Percentiles rank a stretch among this genome's conserved stretches.
These are phyloP conservation scores for Archilochus colubris DNA, from an alignment of 2,113 vertebrate species.

Conservation along the genomic window DNA sequence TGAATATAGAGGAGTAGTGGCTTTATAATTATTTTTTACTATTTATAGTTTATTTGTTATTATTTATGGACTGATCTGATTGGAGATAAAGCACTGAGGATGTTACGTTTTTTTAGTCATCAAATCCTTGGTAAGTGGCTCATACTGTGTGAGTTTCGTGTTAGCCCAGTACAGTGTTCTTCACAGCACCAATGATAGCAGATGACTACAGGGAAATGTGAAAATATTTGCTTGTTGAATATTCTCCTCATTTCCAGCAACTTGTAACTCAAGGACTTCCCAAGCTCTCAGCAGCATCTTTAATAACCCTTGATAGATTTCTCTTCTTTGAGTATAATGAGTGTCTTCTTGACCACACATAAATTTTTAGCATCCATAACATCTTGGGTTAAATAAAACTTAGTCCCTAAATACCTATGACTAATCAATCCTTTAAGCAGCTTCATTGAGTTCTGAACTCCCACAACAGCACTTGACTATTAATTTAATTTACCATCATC, in stretches of 20 bases:
- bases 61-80: too few species aligned
- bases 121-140: neutral
- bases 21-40: neutral
- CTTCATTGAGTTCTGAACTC: slow-evolving; percentile 1
- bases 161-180: neutral
- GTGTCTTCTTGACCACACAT: neutral
- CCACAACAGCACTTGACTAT: neutral
- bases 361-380: neutral
- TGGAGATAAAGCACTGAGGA: neutral
- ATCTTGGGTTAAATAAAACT: neutral
- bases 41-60: too few species aligned
- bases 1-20: accelerated
- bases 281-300: neutral
- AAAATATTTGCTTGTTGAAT: neutral
- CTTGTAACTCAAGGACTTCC: neutral
- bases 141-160: neutral
- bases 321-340: neutral
- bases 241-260: neutral
- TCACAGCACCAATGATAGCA: neutral
- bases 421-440: slow-evolving; percentile 11
- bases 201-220: neutral
- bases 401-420: neutral
- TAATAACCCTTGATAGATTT: neutral
- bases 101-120: neutral
- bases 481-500: slow-evolving; percentile 16